phyloP scores from a whole-genome alignment of 2,888 invertebrate species.

The Proisotoma minuta region DNA sequence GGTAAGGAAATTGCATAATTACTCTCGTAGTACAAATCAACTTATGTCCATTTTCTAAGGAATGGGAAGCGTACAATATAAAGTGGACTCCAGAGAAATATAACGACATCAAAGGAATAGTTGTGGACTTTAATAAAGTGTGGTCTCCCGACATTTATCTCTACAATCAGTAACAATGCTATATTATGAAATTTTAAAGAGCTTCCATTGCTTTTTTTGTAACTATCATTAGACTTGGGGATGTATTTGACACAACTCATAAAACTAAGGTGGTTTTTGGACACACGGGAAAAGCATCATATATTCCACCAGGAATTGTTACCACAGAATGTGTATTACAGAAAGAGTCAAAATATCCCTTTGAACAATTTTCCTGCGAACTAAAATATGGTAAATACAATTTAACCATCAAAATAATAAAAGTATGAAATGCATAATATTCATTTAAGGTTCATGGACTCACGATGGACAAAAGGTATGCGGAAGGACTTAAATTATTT shows the following conservation, averaged over 20 bases:
- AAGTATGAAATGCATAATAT: background rate
- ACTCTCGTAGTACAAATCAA: background rate
- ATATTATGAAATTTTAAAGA: too few relatives aligned
- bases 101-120: background rate
- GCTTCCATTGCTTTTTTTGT: too few relatives aligned
- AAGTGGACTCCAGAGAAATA: background rate
- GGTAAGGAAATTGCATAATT: background rate
- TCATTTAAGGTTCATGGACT: background rate
- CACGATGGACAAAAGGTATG: conserved; percentile 4
- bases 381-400: conserved; percentile 7
- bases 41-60: background rate
- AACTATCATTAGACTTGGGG: background rate
- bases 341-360: background rate
- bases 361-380: background rate
- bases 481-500: background rate
- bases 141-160: conserved; percentile 6
- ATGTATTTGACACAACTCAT: background rate
- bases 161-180: background rate
- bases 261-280: background rate
- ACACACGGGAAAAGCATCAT: background rate
- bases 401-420: background rate
- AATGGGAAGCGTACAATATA: background rate
- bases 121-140: background rate
- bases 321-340: conserved; percentile 1
- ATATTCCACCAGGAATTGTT: conserved; percentile 5